A percentile compares a stretch with the other conserved stretches of the same genome.
phyloP scores from a whole-genome alignment of 2,113 vertebrate genomes.

The Ammodytes marinus region DNA sequence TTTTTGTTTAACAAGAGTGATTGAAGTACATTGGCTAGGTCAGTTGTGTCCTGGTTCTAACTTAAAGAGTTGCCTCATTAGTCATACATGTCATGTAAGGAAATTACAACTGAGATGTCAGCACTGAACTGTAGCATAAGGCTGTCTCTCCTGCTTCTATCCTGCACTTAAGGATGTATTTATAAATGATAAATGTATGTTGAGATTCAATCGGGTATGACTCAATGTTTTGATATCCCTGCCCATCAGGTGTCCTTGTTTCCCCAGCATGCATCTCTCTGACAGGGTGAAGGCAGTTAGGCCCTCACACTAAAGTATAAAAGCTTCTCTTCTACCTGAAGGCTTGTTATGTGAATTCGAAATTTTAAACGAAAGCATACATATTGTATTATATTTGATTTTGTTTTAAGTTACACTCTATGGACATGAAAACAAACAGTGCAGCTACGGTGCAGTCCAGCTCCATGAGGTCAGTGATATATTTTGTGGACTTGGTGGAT shows the following conservation, averaged over 20 bases:
- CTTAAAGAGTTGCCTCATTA: not conserved
- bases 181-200: constrained; percentile 25
- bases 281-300: constrained; percentile 8
- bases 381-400: constrained; percentile 5
- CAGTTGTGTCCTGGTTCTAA: constrained; percentile 3
- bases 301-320: not conserved
- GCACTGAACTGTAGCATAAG: constrained; percentile 16
- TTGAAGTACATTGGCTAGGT: not conserved
- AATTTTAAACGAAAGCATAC: constrained; percentile 27
- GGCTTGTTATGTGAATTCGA: not conserved
- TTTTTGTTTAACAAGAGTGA: not conserved
- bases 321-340: not conserved
- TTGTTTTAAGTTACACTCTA: not conserved
- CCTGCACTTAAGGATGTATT: not conserved
- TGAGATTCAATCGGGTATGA: constrained; percentile 2
- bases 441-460: not conserved
- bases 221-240: constrained; percentile 14
- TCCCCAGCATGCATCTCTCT: constrained; percentile 38
- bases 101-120: constrained; percentile 10
- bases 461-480: constrained; percentile 40
- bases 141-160: constrained; percentile 12
- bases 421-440: not conserved
- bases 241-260: constrained; percentile 31
- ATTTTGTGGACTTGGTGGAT: constrained; percentile 42
- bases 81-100: not conserved